A percentile compares a stretch with the other conserved stretches of the same genome.
Conservation (phyloP, 2,888 invertebrate genomes). For the Enchytraeus crypticus region DNA sequence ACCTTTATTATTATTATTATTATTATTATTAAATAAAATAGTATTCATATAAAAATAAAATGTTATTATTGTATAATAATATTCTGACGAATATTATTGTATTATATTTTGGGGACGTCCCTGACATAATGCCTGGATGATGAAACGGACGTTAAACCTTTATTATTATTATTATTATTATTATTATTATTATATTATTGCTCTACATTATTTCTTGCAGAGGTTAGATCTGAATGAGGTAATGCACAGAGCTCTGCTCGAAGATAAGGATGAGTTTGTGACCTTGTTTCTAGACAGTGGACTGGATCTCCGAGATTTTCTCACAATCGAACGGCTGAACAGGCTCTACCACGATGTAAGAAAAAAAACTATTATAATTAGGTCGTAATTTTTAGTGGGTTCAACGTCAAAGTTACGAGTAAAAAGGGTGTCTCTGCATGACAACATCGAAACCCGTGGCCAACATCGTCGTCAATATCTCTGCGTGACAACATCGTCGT, state of each 20-base stretch:
- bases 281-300: slow-evolving; percentile 46
- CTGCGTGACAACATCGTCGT: too few relatives aligned
- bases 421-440: not conserved
- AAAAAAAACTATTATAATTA: not conserved
- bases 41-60: too few relatives aligned
- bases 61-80: too few relatives aligned
- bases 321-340: slow-evolving; percentile 38
- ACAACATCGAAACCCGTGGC: not conserved
- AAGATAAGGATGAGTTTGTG: slow-evolving; percentile 44
- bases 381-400: too few relatives aligned
- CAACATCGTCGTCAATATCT: too few relatives aligned
- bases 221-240: slow-evolving; percentile 37
- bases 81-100: too few relatives aligned
- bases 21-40: too few relatives aligned
- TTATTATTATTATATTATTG: not conserved
- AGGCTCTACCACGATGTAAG: slow-evolving; percentile 32
- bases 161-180: too few relatives aligned
- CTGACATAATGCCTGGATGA: too few relatives aligned
- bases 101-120: too few relatives aligned
- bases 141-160: too few relatives aligned
- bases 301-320: slow-evolving; percentile 40
- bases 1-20: too few relatives aligned
- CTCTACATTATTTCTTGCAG: slow-evolving; percentile 5
- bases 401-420: not conserved
- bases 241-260: slow-evolving; percentile 42